A percentile compares a stretch with the other conserved stretches of the same genome.
These are phyloP conservation scores for Harpagus bidentatus DNA, from an alignment of 2,113 vertebrate genomes.

Conservation along the genomic window DNA sequence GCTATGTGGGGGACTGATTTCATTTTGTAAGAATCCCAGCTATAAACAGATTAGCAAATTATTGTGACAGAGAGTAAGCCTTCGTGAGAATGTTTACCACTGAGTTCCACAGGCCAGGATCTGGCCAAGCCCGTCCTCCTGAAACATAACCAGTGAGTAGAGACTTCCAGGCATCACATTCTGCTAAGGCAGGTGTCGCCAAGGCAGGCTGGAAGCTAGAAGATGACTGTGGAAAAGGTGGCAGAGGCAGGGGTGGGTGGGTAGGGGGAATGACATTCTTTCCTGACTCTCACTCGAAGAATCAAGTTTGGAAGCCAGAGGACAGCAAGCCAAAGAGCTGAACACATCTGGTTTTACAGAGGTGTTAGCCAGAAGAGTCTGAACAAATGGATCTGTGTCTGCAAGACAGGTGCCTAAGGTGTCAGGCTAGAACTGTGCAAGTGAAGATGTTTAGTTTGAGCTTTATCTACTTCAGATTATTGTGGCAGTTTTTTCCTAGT, in stretches of 20 bases:
- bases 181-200: neutral
- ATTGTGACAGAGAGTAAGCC: constrained; percentile 64
- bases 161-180: neutral
- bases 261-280: neutral
- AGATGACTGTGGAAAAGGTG: neutral
- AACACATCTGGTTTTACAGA: neutral
- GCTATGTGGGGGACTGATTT: constrained; percentile 42
- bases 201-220: neutral
- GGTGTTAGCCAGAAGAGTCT: neutral
- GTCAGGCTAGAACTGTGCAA: neutral
- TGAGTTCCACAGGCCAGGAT: constrained; percentile 16
- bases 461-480: neutral
- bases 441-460: neutral
- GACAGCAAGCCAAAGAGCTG: neutral
- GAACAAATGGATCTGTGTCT: neutral
- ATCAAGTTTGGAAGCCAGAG: neutral
- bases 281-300: neutral
- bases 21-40: constrained; percentile 63
- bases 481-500: neutral
- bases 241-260: neutral
- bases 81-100: constrained; percentile 60
- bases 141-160: neutral
- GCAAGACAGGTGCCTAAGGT: neutral
- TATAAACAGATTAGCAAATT: constrained; percentile 60
- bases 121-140: neutral